A percentile compares a stretch with the other conserved stretches of the same genome.
Conservation (phyloP, 2,113 vertebrate genomes). For the Silurus meridionalis region DNA sequence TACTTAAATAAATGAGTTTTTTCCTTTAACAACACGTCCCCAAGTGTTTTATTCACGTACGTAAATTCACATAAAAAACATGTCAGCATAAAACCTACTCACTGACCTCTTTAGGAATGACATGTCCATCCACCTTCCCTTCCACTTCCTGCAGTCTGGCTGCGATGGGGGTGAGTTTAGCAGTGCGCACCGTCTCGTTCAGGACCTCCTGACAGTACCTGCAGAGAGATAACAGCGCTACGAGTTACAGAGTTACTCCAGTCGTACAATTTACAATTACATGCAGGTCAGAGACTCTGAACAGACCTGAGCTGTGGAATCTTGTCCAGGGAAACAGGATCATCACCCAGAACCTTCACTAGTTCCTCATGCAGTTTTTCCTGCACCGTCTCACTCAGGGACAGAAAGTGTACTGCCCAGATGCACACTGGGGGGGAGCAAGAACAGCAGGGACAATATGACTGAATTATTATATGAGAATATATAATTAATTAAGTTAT, state of each 20-base stretch:
- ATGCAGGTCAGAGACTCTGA: neutral
- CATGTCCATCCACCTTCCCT: slow-evolving; percentile 85
- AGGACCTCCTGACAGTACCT: slow-evolving; percentile 93
- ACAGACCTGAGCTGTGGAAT: slow-evolving; percentile 86
- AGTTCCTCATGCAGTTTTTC: slow-evolving; percentile 85
- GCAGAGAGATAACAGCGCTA: neutral
- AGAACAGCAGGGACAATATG: neutral
- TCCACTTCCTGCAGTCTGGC: slow-evolving; percentile 90
- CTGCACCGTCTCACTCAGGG: slow-evolving; percentile 85
- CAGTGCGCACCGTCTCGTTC: slow-evolving; percentile 88
- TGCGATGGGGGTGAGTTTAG: slow-evolving; percentile 90
- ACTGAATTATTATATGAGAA: too few relatives aligned
- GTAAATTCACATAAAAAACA: neutral
- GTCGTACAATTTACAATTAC: neutral
- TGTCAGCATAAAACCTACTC: slow-evolving; percentile 38
- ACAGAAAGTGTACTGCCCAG: slow-evolving; percentile 93
- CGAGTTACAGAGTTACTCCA: neutral
- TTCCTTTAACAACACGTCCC: neutral
- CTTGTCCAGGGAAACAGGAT: slow-evolving; percentile 82
- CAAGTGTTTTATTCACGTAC: neutral
- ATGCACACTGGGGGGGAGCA: slow-evolving; percentile 83
- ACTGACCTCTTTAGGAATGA: slow-evolving; percentile 93
- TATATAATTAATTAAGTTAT: too few relatives aligned
- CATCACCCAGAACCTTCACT: slow-evolving; percentile 81
- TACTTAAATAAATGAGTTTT: neutral